These are phyloP conservation scores for Thunnus albacares DNA, from an alignment of 2,797 vertebrate species.

Conservation along the genomic window DNA sequence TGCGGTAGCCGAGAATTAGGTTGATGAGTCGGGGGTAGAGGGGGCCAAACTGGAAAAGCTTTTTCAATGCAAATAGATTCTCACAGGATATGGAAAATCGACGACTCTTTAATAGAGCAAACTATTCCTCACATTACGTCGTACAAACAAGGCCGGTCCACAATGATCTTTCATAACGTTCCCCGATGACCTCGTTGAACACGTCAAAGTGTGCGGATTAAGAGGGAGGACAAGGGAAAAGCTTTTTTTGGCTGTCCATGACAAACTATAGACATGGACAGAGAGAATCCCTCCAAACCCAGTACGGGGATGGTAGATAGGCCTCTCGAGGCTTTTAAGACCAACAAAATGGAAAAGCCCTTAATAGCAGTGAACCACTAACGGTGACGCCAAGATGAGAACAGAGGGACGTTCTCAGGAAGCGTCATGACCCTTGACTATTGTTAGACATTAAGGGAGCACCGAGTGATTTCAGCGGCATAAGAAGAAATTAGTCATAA, in stretches of 20 bases:
- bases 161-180: slow-evolving; percentile 42
- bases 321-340: slow-evolving; percentile 58
- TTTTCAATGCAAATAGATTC: slow-evolving; percentile 67
- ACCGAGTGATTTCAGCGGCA: slow-evolving; percentile 29
- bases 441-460: slow-evolving; percentile 43
- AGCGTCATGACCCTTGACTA: slow-evolving; percentile 44
- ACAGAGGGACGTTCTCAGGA: slow-evolving; percentile 54
- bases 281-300: slow-evolving; percentile 27
- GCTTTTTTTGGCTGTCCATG: slow-evolving; percentile 21
- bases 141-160: slow-evolving; percentile 43
- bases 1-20: slow-evolving; percentile 63
- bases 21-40: slow-evolving; percentile 58
- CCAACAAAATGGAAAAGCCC: slow-evolving; percentile 69
- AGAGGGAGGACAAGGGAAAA: slow-evolving; percentile 27
- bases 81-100: slow-evolving; percentile 48
- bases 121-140: slow-evolving; percentile 39
- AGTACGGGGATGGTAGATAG: slow-evolving; percentile 26
- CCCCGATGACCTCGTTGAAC: slow-evolving; percentile 48
- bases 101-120: slow-evolving; percentile 54
- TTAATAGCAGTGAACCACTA: slow-evolving; percentile 58
- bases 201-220: slow-evolving; percentile 45
- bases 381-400: slow-evolving; percentile 46
- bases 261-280: slow-evolving; percentile 28
- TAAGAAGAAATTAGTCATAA: slow-evolving; percentile 48
- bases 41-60: slow-evolving; percentile 42